Evolutionary conservation across 2,113 vertebrate species (phyloP), one percentile per base, ranked within the genome.

Genomic region (Apistogramma diplotaenia): DNA sequence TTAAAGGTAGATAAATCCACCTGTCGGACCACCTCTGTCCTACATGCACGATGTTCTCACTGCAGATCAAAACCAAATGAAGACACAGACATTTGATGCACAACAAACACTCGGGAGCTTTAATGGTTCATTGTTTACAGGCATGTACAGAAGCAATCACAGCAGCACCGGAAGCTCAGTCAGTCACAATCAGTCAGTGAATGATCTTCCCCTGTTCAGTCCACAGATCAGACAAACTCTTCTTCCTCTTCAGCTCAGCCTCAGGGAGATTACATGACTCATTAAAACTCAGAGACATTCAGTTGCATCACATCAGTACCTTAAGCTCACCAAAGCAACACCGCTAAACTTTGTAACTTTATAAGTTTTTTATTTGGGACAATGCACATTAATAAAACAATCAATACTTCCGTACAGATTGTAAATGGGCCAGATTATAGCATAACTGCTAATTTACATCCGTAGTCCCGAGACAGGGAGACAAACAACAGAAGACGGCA

Each of bases 121-220:
- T 70, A 70, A 70, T 70, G 62, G 40, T 29, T 49, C 40, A 49
- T 46, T 40, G 11, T 67, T 70, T 70, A 70, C 62, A 70, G 62
- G 40, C 5, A 1, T 49, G 23, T 70, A 70, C 25, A 70, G 16
- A 70, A 70, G 25, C 62, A 70, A 49, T 49, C 62, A 70, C 40
- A 10, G 62, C 40, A 70, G 40, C 0, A 70, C 40, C 27, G 25
- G 37, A 67, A 46, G 62, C 46, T 67, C 23, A 67, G 40, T 70
- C 40, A 70, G 62, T 25, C 23, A 12, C 2, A 3, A 43, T 23
- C 62, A 70, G 19, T 70, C 62, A 29, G 23, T 9, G 8, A 53
- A 53, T 35, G 33, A 46, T 23, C 9, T 3, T 25, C 5, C 0
- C 16, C 62, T 49, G 16, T 49, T 27, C 16, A 70, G 21, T 67